Percentiles rank a stretch among this genome's conserved stretches.
Evolutionary conservation across 2,113 vertebrate species (phyloP).

Genomic region (Theristicus caerulescens): DNA sequence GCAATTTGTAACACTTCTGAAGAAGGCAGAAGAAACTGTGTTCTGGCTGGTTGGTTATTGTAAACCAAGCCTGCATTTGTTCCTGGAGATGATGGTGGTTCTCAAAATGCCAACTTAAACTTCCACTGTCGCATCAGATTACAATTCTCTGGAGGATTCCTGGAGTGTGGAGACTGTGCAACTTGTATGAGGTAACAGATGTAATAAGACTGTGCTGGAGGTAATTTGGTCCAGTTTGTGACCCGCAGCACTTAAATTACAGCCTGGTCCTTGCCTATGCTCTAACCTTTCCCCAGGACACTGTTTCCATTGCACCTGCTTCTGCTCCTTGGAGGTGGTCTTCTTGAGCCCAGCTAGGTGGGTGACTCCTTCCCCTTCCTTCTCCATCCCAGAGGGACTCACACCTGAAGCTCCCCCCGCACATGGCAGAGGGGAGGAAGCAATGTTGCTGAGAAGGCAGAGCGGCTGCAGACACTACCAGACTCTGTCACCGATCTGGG

Average conservation of each 20-base stretch:
- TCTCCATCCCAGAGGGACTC: not conserved
- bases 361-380: not conserved
- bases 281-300: not conserved
- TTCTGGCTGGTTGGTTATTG: not conserved
- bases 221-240: not conserved
- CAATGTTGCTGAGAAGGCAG: not conserved
- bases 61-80: not conserved
- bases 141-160: not conserved
- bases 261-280: not conserved
- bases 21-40: not conserved
- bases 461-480: not conserved
- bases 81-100: not conserved
- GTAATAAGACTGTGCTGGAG: not conserved
- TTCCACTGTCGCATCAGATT: not conserved
- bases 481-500: not conserved
- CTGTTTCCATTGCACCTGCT: not conserved
- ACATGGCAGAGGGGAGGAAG: not conserved
- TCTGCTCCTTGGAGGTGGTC: not conserved
- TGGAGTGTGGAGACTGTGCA: not conserved
- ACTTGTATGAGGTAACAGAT: not conserved
- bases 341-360: not conserved
- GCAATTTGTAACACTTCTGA: not conserved
- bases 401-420: not conserved
- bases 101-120: not conserved
- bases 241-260: not conserved